Percentiles rank a stretch among this genome's conserved stretches.
phyloP scores from a whole-genome alignment of 2,888 invertebrate species.

The Drosophila paranaensis region DNA sequence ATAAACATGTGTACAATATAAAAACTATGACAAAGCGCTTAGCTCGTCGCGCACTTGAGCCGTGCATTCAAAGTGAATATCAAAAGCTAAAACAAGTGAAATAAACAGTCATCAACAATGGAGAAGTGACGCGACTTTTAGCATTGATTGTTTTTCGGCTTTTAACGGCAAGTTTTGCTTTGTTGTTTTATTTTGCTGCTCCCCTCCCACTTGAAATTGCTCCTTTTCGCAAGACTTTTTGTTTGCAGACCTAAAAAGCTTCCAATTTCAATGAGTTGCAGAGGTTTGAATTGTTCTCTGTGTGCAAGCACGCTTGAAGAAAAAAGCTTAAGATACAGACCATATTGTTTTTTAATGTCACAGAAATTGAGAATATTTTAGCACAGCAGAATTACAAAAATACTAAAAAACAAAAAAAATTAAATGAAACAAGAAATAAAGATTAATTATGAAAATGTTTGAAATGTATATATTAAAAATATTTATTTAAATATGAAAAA shows the following conservation, averaged over 20 bases:
- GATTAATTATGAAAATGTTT: no score
- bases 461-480: background rate
- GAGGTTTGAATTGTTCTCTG: constrained; percentile 23
- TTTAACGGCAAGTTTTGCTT: constrained; percentile 28
- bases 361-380: no score
- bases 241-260: constrained; percentile 17
- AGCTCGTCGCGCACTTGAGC: constrained; percentile 38
- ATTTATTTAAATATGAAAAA: background rate
- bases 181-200: background rate
- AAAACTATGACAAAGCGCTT: constrained; percentile 42
- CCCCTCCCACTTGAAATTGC: background rate
- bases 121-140: constrained; percentile 39
- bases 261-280: constrained; percentile 59
- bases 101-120: constrained; percentile 39
- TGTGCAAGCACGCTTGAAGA: background rate
- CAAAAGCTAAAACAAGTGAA: constrained; percentile 26
- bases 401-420: no score
- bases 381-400: no score
- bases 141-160: constrained; percentile 43
- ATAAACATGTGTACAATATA: background rate
- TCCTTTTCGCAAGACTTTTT: background rate
- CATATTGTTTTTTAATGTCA: no score
- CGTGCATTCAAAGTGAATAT: constrained; percentile 36
- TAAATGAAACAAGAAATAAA: background rate
- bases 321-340: background rate